phyloP scores from a whole-genome alignment of 2,113 vertebrate genomes.

The Crotalus helleri region DNA sequence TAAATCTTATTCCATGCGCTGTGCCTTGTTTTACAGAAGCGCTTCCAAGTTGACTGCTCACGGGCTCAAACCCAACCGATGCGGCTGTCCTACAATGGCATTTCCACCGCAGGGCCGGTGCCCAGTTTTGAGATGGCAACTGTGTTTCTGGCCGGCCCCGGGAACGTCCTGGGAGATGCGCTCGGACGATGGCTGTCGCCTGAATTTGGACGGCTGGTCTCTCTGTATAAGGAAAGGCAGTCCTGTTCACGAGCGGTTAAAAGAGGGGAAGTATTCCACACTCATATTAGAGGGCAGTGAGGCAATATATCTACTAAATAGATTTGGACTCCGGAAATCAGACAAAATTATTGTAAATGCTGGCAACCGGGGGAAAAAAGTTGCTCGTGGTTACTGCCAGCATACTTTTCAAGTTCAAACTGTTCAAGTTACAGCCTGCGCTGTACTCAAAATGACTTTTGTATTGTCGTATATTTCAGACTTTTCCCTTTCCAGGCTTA shows the following conservation, averaged over 20 bases:
- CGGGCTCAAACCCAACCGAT: background rate
- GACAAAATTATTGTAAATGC: background rate
- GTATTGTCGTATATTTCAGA: background rate
- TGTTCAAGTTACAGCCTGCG: background rate
- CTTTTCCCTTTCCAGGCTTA: background rate
- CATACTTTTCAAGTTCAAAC: background rate
- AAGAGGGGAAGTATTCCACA: too few relatives aligned
- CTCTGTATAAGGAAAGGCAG: background rate
- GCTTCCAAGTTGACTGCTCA: background rate
- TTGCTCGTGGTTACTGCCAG: background rate
- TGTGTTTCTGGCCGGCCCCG: background rate
- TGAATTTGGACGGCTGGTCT: background rate
- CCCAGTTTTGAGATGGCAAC: background rate
- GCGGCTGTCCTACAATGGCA: background rate
- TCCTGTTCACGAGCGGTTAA: background rate
- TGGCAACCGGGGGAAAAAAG: accelerated
- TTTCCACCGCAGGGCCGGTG: background rate
- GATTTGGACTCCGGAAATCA: background rate
- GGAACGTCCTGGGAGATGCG: background rate
- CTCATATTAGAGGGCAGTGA: background rate
- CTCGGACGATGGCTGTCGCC: background rate
- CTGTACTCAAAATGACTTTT: background rate
- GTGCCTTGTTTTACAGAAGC: background rate
- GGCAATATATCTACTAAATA: background rate
- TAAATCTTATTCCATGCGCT: background rate